A percentile compares a stretch with the other conserved stretches of the same genome.
Evolutionary conservation across 2,888 invertebrate species (phyloP).

Genomic region (Pachycephus smyrnensis): DNA sequence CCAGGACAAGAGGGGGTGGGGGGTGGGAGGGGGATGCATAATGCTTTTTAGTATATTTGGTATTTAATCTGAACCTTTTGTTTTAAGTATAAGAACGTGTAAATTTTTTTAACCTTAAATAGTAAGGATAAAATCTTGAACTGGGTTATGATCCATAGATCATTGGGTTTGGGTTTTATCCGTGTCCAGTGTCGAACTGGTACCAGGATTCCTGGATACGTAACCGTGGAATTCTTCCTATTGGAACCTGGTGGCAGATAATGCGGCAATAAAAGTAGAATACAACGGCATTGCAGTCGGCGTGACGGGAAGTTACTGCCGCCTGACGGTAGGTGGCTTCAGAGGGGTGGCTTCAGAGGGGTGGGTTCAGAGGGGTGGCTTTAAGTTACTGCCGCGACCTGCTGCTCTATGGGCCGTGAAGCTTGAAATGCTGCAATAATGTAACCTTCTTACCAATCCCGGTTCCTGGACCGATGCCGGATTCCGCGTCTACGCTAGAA

Average conservation of each 20-base stretch:
- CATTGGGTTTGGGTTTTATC: neutral
- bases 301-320: conserved; percentile 12
- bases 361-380: conserved; percentile 30
- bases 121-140: neutral
- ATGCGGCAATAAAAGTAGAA: conserved; percentile 36
- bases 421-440: conserved; percentile 56
- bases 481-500: neutral
- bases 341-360: conserved; percentile 29
- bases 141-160: neutral
- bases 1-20: no score
- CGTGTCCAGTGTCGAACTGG: neutral
- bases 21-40: no score
- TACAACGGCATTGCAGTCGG: conserved; percentile 19
- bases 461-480: conserved; percentile 3
- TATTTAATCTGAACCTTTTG: neutral
- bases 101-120: neutral
- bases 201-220: neutral
- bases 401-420: conserved; percentile 58
- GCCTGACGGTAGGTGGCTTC: conserved; percentile 17
- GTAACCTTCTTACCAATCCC: conserved; percentile 59
- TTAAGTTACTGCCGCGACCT: conserved; percentile 54
- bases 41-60: neutral
- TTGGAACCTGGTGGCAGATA: conserved; percentile 24
- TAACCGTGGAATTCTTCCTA: neutral
- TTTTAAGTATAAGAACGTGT: neutral